A percentile compares a stretch with the other conserved stretches of the same genome.
Evolutionary conservation across 1,140 invertebrate species (phyloP).

Genomic region (Megathymus violae): DNA sequence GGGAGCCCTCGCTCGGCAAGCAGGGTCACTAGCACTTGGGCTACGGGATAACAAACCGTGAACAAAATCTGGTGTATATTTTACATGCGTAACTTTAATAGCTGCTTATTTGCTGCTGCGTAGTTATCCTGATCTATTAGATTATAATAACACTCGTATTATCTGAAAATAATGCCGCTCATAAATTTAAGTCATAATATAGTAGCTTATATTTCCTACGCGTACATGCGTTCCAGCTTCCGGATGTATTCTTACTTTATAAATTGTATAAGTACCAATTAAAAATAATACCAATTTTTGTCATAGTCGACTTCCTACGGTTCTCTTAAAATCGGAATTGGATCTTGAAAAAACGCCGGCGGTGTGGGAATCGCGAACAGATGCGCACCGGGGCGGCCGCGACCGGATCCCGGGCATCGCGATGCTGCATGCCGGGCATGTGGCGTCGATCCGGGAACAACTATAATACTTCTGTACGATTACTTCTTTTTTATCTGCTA

Average conservation of each 20-base stretch:
- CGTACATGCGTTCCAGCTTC: too few relatives aligned
- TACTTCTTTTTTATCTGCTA: conserved; percentile 14
- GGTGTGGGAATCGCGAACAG: conserved; percentile 70
- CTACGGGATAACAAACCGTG: too few relatives aligned
- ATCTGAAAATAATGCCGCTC: too few relatives aligned
- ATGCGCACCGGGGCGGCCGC: conserved; percentile 42
- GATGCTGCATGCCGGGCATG: conserved; percentile 23
- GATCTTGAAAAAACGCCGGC: conserved; percentile 41
- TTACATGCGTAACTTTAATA: too few relatives aligned
- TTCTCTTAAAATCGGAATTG: conserved; percentile 41
- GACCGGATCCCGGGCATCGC: conserved; percentile 2
- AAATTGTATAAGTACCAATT: not conserved
- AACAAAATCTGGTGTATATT: too few relatives aligned
- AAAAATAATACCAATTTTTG: conserved; percentile 4
- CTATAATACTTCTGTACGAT: not conserved
- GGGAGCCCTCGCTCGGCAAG: too few relatives aligned
- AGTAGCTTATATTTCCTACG: too few relatives aligned
- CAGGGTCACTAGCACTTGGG: too few relatives aligned
- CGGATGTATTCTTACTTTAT: not conserved
- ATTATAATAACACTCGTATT: too few relatives aligned
- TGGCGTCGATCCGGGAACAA: conserved; percentile 31
- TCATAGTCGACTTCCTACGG: conserved; percentile 46
- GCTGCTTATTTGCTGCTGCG: too few relatives aligned
- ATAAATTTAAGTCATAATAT: too few relatives aligned
- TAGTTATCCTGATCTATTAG: too few relatives aligned